Evolutionary conservation across 2,888 invertebrate genomes (phyloP).

Genomic region (Muschampia plurimacula): DNA sequence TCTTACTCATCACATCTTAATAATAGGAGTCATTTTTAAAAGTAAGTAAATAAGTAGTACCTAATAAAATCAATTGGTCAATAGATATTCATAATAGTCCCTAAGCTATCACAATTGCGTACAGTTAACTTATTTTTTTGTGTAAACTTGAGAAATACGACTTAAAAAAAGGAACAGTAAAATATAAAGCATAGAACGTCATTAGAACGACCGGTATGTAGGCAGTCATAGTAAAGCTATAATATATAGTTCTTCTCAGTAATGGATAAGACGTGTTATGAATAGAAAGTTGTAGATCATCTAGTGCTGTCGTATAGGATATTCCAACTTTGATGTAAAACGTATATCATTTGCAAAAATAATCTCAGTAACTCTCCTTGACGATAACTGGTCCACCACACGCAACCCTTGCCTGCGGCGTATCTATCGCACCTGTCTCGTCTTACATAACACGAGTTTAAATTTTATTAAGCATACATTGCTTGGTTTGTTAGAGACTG

Average conservation of each 20-base stretch:
- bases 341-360: slow-evolving; percentile 77
- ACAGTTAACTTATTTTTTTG: not conserved
- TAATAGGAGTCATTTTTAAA: not conserved
- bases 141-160: not conserved
- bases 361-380: slow-evolving; percentile 70
- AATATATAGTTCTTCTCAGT: slow-evolving; percentile 12
- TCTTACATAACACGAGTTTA: slow-evolving; percentile 54
- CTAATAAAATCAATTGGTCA: too few relatives aligned
- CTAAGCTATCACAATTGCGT: not conserved
- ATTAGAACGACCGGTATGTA: slow-evolving; percentile 11
- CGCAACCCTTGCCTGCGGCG: slow-evolving; percentile 76
- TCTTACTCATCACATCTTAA: not conserved
- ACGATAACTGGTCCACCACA: slow-evolving; percentile 74
- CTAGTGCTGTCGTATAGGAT: slow-evolving; percentile 42
- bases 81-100: too few relatives aligned
- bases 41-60: too few relatives aligned
- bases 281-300: slow-evolving; percentile 39
- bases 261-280: slow-evolving; percentile 16
- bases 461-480: slow-evolving; percentile 58
- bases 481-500: slow-evolving; percentile 51
- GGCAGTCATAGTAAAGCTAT: slow-evolving; percentile 1
- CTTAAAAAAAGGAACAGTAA: not conserved
- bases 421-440: slow-evolving; percentile 74
- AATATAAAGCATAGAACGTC: slow-evolving; percentile 9
- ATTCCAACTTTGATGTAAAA: slow-evolving; percentile 72